phyloP scores from a whole-genome alignment of 2,797 vertebrate genomes.

The Peromyscus nudipes region DNA sequence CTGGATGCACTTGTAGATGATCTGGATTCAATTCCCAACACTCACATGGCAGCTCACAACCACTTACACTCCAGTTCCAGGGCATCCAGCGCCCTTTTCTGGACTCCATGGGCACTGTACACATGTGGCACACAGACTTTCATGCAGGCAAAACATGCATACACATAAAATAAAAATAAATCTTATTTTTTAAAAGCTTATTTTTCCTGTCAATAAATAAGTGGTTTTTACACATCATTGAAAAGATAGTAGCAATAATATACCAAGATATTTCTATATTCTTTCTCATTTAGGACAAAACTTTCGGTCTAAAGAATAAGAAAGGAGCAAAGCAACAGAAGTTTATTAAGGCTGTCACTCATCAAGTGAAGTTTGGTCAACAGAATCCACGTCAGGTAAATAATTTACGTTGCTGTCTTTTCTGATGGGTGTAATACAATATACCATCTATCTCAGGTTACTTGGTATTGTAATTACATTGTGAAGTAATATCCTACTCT shows the following conservation, averaged over 20 bases:
- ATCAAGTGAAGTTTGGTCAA: slow-evolving; percentile 95
- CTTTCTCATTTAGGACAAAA: slow-evolving; percentile 93
- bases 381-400: slow-evolving; percentile 91
- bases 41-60: neutral
- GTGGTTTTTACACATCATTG: neutral
- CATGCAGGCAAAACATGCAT: neutral
- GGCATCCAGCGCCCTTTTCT: neutral
- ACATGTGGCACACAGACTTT: neutral
- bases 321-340: slow-evolving; percentile 99
- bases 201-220: slow-evolving; percentile 27
- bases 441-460: neutral
- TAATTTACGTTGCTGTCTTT: slow-evolving; percentile 56
- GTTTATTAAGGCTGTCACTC: slow-evolving; percentile 98
- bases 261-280: slow-evolving; percentile 30
- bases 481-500: neutral
- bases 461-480: neutral
- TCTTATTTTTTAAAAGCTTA: neutral
- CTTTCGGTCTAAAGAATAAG: slow-evolving; percentile 99
- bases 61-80: neutral
- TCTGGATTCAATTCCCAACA: neutral
- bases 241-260: slow-evolving; percentile 17
- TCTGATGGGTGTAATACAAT: neutral
- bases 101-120: no score
- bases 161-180: neutral
- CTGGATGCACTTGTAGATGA: neutral